These are phyloP conservation scores for Tyto alba DNA, from an alignment of 2,113 vertebrate species.

Conservation along the genomic window DNA sequence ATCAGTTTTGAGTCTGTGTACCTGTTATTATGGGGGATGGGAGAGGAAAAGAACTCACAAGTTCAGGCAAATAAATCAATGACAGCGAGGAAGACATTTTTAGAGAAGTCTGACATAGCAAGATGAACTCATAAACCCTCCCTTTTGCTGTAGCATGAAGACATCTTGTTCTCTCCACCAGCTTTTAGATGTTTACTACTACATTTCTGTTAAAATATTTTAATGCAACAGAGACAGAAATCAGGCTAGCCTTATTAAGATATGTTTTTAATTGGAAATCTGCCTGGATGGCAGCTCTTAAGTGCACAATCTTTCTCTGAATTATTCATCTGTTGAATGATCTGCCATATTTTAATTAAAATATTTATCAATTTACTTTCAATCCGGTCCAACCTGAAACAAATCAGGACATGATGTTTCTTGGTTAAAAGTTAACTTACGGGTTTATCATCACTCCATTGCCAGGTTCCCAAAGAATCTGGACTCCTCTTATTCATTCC, in stretches of 20 bases:
- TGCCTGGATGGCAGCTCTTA: neutral
- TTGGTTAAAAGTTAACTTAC: constrained; percentile 75
- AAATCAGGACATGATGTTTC: neutral
- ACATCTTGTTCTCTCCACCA: neutral
- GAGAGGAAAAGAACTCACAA: neutral
- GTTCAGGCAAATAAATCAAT: neutral
- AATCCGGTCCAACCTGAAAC: neutral
- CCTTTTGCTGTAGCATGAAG: neutral
- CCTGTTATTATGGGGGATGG: rapidly evolving
- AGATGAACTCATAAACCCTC: neutral
- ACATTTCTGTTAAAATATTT: neutral
- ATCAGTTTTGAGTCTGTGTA: neutral
- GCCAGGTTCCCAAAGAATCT: constrained; percentile 83
- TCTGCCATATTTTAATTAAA: neutral
- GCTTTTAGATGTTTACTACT: neutral
- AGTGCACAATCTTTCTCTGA: neutral
- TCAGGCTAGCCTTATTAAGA: neutral
- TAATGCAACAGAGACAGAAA: neutral
- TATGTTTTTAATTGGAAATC: neutral
- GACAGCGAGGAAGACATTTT: neutral
- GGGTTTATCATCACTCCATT: constrained; percentile 89
- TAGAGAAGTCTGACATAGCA: neutral
- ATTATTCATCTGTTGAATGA: neutral
- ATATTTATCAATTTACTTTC: neutral
- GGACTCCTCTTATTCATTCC: constrained; percentile 94